Base-by-base conservation (phyloP, 2,113 vertebrate species). In the Caracal caracal region DNA sequence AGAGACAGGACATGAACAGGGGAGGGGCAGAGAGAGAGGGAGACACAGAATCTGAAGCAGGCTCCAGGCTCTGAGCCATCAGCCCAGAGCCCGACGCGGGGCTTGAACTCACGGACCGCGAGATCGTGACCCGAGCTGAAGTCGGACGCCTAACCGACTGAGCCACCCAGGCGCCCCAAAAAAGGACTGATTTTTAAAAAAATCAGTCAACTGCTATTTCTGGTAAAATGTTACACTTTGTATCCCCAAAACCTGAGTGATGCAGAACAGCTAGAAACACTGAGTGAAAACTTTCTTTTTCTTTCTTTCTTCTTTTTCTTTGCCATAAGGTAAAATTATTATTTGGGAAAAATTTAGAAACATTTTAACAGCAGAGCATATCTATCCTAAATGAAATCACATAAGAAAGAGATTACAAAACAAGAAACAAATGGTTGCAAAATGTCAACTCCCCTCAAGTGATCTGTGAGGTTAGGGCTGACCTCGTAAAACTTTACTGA, bases 281-380 rank as follows among this genome's bases (percentile, higher is more conserved):
- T 24, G 6, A 85, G 10, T 85, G 30, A 70, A 92, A 85, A 80
- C 61, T 63, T 63, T 63, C 26, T 63, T 28, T 63, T 28, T 28
- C 26, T 63, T 28, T 28, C 22, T 63, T 28, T 63, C 24, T 63
- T 63, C 2, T 12, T n/a, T 19, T 63, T 84, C 82, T 92, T 86
- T 53, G 3, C 20, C 30, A 47, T 78, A 63, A 90, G 71, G 24
- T 6, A 30, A 84, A 63, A 24, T 40, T 68, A 90, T 71, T 53
- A 68, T 30, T 87, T 84, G 40, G 65, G 75, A 80, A 65, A 68
- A 56, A 91, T 78, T 88, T 80, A 71, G 88, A 92, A 92, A 85
- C 22, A 26, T 92, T 68, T 81, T 65, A 76, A 66, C n/a, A 84
- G 43, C 3, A 88, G 96, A 37, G 16, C 53, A 37, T 70, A 63